Percentiles rank a stretch among this genome's conserved stretches.
These are phyloP conservation scores for Eptesicus fuscus DNA, from an alignment of 2,113 vertebrate species.

Conservation along the genomic window DNA sequence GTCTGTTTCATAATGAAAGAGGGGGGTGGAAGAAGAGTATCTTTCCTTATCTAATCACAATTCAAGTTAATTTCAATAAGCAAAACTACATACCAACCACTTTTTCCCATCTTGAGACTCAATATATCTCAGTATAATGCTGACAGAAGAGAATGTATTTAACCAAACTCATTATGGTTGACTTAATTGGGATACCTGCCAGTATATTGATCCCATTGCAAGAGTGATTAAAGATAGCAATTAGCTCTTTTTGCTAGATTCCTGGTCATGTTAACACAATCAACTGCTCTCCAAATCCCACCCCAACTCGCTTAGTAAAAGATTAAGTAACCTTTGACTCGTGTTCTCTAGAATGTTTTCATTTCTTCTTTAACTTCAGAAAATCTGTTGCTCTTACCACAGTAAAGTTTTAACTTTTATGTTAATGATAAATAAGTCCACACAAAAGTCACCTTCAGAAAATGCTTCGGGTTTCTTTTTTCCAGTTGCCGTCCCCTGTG, in stretches of 20 bases:
- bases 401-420: constrained; percentile 43
- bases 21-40: background rate
- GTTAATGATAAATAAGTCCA: constrained; percentile 18
- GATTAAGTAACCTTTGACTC: constrained; percentile 1
- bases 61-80: constrained; percentile 51
- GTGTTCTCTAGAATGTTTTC: background rate
- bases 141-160: background rate
- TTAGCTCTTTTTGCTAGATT: background rate
- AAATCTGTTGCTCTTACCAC: background rate
- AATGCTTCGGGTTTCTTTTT: background rate
- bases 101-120: background rate
- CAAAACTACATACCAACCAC: background rate
- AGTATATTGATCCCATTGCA: background rate
- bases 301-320: background rate
- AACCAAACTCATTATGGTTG: background rate
- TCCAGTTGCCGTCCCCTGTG: background rate
- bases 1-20: background rate
- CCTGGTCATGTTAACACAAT: background rate
- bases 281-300: background rate
- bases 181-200: background rate
- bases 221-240: background rate
- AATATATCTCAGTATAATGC: background rate
- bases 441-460: constrained; percentile 14
- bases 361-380: constrained; percentile 19
- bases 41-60: background rate